These are phyloP conservation scores for Drosophila auraria DNA, from an alignment of 1,140 invertebrate genomes.

Conservation along the genomic window DNA sequence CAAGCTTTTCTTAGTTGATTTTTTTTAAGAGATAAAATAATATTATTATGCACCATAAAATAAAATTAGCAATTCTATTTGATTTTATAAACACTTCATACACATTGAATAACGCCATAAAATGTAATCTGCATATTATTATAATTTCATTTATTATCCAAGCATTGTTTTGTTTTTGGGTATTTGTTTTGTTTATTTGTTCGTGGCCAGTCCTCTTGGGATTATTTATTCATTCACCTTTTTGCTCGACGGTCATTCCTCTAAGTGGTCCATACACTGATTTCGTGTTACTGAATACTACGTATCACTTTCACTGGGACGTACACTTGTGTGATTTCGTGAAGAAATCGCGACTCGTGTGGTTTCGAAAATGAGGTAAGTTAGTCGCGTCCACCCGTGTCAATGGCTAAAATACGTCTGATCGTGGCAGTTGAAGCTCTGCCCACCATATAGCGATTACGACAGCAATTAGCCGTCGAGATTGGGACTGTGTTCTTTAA, in stretches of 20 bases:
- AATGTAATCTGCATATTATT: conserved; percentile 7
- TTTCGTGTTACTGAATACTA: background rate
- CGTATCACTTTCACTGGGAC: background rate
- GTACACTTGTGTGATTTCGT: background rate
- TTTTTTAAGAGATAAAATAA: background rate
- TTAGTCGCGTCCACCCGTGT: conserved; percentile 42
- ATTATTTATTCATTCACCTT: conserved; percentile 52
- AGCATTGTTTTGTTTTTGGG: background rate
- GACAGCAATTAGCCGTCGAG: conserved; percentile 50
- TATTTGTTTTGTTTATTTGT: background rate
- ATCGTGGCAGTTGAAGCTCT: conserved; percentile 43
- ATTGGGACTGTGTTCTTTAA: conserved; percentile 28
- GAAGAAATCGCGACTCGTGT: background rate
- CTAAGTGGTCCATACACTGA: conserved; percentile 3
- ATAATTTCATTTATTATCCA: conserved; percentile 11
- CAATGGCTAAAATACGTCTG: conserved; percentile 71
- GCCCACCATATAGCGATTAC: conserved; percentile 39
- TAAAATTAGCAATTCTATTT: background rate
- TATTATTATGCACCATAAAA: background rate
- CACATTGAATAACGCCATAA: background rate
- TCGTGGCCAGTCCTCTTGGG: background rate
- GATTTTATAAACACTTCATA: conserved; percentile 11
- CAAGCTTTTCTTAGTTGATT: background rate
- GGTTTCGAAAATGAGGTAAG: background rate
- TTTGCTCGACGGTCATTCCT: conserved; percentile 41